Base-by-base conservation (phyloP, 1,140 invertebrate genomes). In the Neoseiulus cucumeris region DNA sequence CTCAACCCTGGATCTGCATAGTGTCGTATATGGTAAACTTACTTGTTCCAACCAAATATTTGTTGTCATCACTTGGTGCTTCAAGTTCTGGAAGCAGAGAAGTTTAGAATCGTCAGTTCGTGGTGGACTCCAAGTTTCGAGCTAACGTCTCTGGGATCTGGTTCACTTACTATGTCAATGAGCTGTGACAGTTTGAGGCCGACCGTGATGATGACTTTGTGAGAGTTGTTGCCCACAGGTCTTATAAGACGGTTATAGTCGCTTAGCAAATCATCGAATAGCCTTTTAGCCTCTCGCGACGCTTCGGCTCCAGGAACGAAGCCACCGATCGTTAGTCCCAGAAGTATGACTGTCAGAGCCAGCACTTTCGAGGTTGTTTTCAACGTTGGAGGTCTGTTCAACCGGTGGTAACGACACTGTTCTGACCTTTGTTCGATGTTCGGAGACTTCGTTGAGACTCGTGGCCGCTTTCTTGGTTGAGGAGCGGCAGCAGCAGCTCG, bases 11-110 rank as follows among this genome's bases (percentile, higher is more conserved):
- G 18, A 17, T 66, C 44, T 20, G 59, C 2, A 17, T 33, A 59
- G 9, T n/a, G 29, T 39, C 28, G 25, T 25, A 41, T 44, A 9
- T 9, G 14, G 25, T 17, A 12, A 9, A 69, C 75, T 70, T 70
- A 77, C 76, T 74, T 77, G 72, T 79, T 79, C 78, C 5, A 83
- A 71, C 82, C 81, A 83, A 20, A 83, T 77, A 71, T 82, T 83
- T 1, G 80, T 81, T 7, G 79, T 79, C 20, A 83, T 71, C 7
- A 82, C 79, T 73, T 83, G 82, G 69, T 82, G 80, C 70, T 83
- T 82, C 69, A 83, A 82, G 70, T 83, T 82, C 80, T 81, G 71
- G 33, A 69, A 68, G 39, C 42, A 14, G 41, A 22, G 39, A 64
- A 30, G n/a, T n/a, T n/a, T n/a, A n/a, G n/a, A n/a, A n/a, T n/a